These are phyloP conservation scores for Cepphus grylle DNA, from an alignment of 2,113 vertebrate species.

Conservation along the genomic window DNA sequence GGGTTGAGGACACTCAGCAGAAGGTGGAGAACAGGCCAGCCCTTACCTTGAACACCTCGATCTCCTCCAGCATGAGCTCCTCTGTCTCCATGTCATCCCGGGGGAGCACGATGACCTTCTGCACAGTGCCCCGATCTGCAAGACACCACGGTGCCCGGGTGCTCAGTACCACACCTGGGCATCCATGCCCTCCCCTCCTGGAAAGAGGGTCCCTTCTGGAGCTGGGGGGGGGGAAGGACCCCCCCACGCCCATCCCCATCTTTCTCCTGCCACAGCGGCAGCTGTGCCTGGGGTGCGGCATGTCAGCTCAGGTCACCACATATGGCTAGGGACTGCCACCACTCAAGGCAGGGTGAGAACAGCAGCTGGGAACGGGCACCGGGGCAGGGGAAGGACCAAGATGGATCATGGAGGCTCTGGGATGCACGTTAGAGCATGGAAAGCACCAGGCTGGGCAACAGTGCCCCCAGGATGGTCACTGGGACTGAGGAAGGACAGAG, in stretches of 20 bases:
- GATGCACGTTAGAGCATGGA: fast-evolving
- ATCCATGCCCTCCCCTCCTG: not conserved
- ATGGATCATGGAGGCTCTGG: not conserved
- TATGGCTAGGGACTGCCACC: not conserved
- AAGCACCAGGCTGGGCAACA: not conserved
- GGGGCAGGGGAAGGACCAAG: not conserved
- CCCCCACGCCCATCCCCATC: not conserved
- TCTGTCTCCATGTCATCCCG: conserved; percentile 94
- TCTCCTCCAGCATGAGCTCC: conserved; percentile 95
- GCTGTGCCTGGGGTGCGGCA: not conserved
- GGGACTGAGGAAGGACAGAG: not conserved
- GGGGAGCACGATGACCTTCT: conserved; percentile 97
- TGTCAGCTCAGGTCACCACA: not conserved
- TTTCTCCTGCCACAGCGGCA: not conserved
- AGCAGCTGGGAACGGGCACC: not conserved
- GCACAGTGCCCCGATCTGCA: conserved; percentile 92
- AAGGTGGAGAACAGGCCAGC: not conserved
- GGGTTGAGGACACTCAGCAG: not conserved
- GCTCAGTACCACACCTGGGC: conserved; percentile 44
- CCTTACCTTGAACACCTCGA: conserved; percentile 94
- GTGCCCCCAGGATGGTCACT: not conserved
- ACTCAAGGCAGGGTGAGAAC: not conserved
- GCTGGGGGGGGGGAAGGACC: not conserved
- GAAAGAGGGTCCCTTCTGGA: not conserved
- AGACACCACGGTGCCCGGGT: not conserved